phyloP scores from a whole-genome alignment of 2,113 vertebrate genomes.

The Hiodon tergisus region DNA sequence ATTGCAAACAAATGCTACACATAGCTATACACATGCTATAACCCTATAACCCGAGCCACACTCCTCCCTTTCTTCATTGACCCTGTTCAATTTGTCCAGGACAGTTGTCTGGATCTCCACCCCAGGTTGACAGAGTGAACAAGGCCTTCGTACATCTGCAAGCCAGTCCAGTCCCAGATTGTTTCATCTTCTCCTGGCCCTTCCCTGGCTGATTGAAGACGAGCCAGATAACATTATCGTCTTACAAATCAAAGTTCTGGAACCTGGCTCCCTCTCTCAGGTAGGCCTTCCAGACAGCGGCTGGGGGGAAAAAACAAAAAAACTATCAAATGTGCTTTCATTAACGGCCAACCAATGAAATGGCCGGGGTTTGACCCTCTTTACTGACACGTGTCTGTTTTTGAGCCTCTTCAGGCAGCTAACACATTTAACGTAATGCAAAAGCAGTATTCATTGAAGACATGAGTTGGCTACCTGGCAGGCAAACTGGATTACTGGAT shows the following conservation, averaged over 20 bases:
- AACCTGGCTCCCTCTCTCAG: conserved; percentile 65
- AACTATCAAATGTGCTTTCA: conserved; percentile 44
- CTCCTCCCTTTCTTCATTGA: not conserved
- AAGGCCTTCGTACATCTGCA: conserved; percentile 64
- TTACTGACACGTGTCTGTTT: not conserved
- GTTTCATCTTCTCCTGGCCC: conserved; percentile 43
- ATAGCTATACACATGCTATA: not conserved
- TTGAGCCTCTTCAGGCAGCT: not conserved
- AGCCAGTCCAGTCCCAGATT: conserved; percentile 54
- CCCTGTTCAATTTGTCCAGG: not conserved
- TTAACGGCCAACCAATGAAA: conserved; percentile 54
- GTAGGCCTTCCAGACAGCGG: conserved; percentile 58
- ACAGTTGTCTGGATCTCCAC: not conserved
- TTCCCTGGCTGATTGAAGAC: conserved; percentile 65
- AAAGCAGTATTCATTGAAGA: not conserved
- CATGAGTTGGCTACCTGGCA: not conserved
- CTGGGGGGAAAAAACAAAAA: conserved; percentile 8
- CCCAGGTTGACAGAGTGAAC: conserved; percentile 22
- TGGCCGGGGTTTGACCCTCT: not conserved
- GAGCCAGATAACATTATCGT: conserved; percentile 67
- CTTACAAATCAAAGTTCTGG: conserved; percentile 61
- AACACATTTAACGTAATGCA: not conserved
- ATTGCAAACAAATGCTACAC: not conserved
- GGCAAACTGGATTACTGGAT: too few species aligned
- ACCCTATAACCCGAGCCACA: too few species aligned